A percentile compares a stretch with the other conserved stretches of the same genome.
Conservation (phyloP, 2,888 invertebrate genomes). For the Prosapia bicincta region DNA sequence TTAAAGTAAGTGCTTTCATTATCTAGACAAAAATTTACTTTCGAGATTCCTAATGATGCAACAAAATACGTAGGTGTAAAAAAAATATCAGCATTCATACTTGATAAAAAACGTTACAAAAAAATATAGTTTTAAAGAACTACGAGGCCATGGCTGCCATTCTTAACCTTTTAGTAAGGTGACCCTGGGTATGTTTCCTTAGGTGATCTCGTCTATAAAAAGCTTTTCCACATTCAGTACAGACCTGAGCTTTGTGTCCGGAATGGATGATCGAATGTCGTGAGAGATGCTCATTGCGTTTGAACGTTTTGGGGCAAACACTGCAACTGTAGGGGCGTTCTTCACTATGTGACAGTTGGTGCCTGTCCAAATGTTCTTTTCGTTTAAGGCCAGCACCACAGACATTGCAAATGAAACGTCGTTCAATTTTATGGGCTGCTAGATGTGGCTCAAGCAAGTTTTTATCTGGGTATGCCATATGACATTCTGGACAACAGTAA, state of each 20-base stretch:
- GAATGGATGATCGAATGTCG: constrained; percentile 53
- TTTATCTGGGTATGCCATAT: constrained; percentile 48
- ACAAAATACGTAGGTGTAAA: too few relatives aligned
- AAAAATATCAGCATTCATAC: neutral
- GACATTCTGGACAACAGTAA: constrained; percentile 51
- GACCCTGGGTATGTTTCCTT: constrained; percentile 51
- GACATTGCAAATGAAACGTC: constrained; percentile 50
- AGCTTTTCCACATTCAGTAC: constrained; percentile 49
- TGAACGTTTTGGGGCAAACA: constrained; percentile 43
- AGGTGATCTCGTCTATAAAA: constrained; percentile 53
- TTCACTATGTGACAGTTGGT: constrained; percentile 50
- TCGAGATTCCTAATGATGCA: too few relatives aligned
- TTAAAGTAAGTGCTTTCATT: too few relatives aligned
- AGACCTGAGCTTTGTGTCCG: constrained; percentile 51
- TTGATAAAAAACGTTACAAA: neutral
- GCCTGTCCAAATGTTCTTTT: constrained; percentile 51
- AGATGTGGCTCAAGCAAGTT: constrained; percentile 48
- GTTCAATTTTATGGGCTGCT: constrained; percentile 41
- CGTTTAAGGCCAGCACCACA: constrained; percentile 53
- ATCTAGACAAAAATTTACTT: too few relatives aligned
- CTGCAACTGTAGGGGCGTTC: constrained; percentile 46
- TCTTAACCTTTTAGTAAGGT: constrained; percentile 42
- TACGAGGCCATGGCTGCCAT: constrained; percentile 31
- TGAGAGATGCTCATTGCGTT: constrained; percentile 53
- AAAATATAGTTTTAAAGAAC: neutral